phyloP scores from a whole-genome alignment of 2,113 vertebrate genomes.

The Gymnogyps californianus region DNA sequence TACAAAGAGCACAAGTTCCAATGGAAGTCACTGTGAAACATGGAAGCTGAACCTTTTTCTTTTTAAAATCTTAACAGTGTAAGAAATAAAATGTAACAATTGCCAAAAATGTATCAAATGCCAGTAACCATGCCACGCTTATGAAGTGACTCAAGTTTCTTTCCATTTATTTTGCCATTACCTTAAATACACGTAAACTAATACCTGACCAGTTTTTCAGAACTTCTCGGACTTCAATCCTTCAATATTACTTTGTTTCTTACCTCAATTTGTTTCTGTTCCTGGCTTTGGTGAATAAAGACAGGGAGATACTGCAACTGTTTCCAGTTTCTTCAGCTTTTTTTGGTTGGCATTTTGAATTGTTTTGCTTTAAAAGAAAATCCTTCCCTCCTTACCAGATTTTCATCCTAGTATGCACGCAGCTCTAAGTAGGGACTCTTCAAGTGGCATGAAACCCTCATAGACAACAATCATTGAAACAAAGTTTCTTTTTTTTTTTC shows the following conservation, averaged over 20 bases:
- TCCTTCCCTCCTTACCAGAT: not conserved
- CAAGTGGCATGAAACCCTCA: not conserved
- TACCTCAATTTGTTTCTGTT: slow-evolving; percentile 3
- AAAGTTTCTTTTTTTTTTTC: not conserved
- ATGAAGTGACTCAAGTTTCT: not conserved
- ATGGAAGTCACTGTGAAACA: not conserved
- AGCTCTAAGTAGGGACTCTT: not conserved
- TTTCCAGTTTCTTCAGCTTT: slow-evolving; percentile 1
- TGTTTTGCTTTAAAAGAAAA: not conserved
- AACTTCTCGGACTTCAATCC: not conserved
- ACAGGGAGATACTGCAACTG: slow-evolving; percentile 18
- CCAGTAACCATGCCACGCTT: not conserved
- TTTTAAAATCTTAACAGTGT: not conserved
- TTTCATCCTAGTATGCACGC: not conserved
- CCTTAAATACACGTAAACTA: not conserved
- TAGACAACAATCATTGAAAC: not conserved
- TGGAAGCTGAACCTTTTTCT: fast-evolving
- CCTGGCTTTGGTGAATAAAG: not conserved
- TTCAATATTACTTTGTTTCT: not conserved
- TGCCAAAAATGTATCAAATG: not conserved
- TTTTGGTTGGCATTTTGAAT: not conserved
- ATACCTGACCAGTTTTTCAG: fast-evolving
- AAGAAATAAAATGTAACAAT: not conserved
- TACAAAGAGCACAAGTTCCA: not conserved
- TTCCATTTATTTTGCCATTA: not conserved